Conservation (phyloP, 2,797 vertebrate genomes). For the Sebastes itinus region DNA sequence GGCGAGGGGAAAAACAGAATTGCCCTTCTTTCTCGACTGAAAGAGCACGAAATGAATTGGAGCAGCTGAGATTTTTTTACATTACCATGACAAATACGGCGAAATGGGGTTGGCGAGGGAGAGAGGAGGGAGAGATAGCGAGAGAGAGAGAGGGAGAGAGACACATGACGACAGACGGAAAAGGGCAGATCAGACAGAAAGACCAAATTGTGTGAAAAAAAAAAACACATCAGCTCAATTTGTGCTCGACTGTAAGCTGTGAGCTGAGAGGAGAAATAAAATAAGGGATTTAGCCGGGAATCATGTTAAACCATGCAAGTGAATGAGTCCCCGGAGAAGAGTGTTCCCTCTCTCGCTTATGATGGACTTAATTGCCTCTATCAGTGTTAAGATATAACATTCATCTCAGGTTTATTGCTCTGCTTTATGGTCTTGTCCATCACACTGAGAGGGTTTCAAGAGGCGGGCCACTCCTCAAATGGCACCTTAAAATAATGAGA, state of each 20-base stretch:
- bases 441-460: slow-evolving; percentile 63
- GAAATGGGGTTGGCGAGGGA: slow-evolving; percentile 46
- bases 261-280: slow-evolving; percentile 70
- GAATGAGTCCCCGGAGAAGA: slow-evolving; percentile 73
- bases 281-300: slow-evolving; percentile 72
- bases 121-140: slow-evolving; percentile 10
- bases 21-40: slow-evolving; percentile 76
- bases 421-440: slow-evolving; percentile 74
- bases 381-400: slow-evolving; percentile 80
- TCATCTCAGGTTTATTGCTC: slow-evolving; percentile 76
- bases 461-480: slow-evolving; percentile 58
- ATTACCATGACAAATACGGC: slow-evolving; percentile 71
- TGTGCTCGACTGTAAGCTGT: slow-evolving; percentile 61
- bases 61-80: slow-evolving; percentile 70
- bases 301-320: slow-evolving; percentile 75
- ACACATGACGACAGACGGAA: slow-evolving; percentile 55
- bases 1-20: slow-evolving; percentile 64
- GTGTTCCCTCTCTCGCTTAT: slow-evolving; percentile 62
- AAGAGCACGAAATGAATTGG: slow-evolving; percentile 76
- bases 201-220: slow-evolving; percentile 57
- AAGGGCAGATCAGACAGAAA: slow-evolving; percentile 66
- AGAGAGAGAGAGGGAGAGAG: slow-evolving; percentile 3
- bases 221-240: slow-evolving; percentile 64
- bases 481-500: slow-evolving; percentile 67
- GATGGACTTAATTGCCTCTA: slow-evolving; percentile 82